These are phyloP conservation scores for Amitus sp. DNA, from an alignment of 2,888 invertebrate species.

Conservation along the genomic window DNA sequence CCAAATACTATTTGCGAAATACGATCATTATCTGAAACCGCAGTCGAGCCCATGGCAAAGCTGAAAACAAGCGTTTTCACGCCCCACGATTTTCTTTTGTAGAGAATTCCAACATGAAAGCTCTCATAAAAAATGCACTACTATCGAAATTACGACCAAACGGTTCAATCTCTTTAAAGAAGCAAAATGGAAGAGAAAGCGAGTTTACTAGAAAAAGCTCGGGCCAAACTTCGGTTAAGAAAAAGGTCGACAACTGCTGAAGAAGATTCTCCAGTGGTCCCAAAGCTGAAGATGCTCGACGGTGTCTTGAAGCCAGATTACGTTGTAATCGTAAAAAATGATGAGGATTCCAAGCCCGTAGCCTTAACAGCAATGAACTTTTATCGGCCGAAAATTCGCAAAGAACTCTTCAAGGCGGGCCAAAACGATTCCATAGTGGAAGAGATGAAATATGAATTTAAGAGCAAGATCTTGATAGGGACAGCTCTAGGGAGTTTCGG, in stretches of 20 bases:
- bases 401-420: constrained; percentile 26
- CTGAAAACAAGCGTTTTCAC: too few species aligned
- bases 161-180: constrained; percentile 12
- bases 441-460: constrained; percentile 30
- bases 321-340: constrained; percentile 68
- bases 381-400: constrained; percentile 53
- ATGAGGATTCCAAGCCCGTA: constrained; percentile 63
- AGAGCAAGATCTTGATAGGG: constrained; percentile 13
- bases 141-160: too few species aligned
- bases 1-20: too few species aligned
- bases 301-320: constrained; percentile 74
- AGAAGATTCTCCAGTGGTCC: neutral
- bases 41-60: too few species aligned
- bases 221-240: neutral
- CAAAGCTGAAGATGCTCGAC: constrained; percentile 69
- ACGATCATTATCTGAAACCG: too few species aligned
- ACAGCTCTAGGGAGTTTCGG: constrained; percentile 64
- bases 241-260: neutral
- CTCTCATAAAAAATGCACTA: too few species aligned
- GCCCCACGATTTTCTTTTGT: too few species aligned
- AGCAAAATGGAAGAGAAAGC: constrained; percentile 12
- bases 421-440: constrained; percentile 41
- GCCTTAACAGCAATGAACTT: constrained; percentile 67
- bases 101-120: too few species aligned
- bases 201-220: neutral